Conservation (phyloP, 2,888 invertebrate genomes). For the Acronicta aceris region DNA sequence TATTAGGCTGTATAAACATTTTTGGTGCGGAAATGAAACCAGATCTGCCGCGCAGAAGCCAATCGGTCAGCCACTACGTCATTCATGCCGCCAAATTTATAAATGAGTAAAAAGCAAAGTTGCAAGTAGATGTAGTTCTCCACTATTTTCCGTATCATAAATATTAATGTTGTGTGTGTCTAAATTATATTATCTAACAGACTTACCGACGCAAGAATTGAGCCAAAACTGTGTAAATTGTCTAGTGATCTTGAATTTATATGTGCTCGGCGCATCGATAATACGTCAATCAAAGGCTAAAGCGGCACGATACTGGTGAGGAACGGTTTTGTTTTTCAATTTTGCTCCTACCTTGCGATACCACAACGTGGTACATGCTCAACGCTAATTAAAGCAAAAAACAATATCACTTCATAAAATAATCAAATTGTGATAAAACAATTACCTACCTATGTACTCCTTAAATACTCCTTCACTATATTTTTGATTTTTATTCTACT, state of each 20-base stretch:
- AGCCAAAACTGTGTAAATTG: neutral
- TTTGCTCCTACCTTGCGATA: too few species aligned
- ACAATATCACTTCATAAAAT: neutral
- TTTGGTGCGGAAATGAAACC: too few species aligned
- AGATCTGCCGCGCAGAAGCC: too few species aligned
- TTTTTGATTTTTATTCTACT: too few species aligned
- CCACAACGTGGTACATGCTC: neutral
- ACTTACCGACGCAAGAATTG: neutral
- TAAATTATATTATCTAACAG: neutral
- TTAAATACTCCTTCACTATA: too few species aligned
- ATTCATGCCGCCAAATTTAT: too few species aligned
- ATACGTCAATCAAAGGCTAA: conserved; percentile 21
- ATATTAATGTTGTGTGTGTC: too few species aligned
- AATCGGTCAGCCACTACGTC: too few species aligned
- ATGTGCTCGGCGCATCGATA: conserved; percentile 32
- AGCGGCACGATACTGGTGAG: conserved; percentile 19
- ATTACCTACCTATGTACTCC: too few species aligned
- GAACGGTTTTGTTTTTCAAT: neutral
- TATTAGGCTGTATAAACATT: neutral
- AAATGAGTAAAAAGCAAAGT: too few species aligned
- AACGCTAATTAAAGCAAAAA: conserved; percentile 1
- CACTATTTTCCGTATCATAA: too few species aligned
- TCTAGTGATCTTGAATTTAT: conserved; percentile 49
- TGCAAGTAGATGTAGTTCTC: too few species aligned
- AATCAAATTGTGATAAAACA: neutral